A percentile compares a stretch with the other conserved stretches of the same genome.
Evolutionary conservation across 2,888 invertebrate species (phyloP).

Genomic region (Suillia variegata): DNA sequence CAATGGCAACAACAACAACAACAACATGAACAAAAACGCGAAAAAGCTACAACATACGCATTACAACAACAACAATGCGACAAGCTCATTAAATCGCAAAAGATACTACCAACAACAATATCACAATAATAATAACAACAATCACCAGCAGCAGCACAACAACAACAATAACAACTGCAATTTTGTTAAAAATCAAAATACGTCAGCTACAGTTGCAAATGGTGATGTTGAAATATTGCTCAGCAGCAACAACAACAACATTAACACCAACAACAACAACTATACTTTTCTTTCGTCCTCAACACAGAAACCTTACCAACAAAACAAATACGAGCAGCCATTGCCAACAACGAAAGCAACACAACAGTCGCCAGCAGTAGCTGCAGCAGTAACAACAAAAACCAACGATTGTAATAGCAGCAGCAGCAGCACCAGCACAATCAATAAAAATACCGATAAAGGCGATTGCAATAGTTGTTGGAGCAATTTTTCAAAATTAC

Average conservation of each 20-base stretch:
- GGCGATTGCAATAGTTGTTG: conserved; percentile 20
- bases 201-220: conserved; percentile 14
- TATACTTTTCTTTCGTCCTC: too few species aligned
- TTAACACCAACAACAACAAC: conserved; percentile 26
- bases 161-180: conserved; percentile 32
- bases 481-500: conserved; percentile 20
- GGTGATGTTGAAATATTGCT: neutral
- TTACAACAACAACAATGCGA: conserved; percentile 26
- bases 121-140: conserved; percentile 28
- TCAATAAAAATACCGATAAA: neutral
- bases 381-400: conserved; percentile 21
- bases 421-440: conserved; percentile 8
- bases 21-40: conserved; percentile 17
- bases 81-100: conserved; percentile 29
- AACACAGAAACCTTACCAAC: neutral
- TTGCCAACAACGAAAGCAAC: conserved; percentile 24
- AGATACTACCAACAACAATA: conserved; percentile 31
- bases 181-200: conserved; percentile 41
- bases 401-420: conserved; percentile 10
- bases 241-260: conserved; percentile 27
- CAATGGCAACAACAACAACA: conserved; percentile 14
- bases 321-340: conserved; percentile 13
- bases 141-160: conserved; percentile 15
- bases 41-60: conserved; percentile 26
- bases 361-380: conserved; percentile 11